phyloP scores from a whole-genome alignment of 2,888 invertebrate species.

The Corythucha ciliata region DNA sequence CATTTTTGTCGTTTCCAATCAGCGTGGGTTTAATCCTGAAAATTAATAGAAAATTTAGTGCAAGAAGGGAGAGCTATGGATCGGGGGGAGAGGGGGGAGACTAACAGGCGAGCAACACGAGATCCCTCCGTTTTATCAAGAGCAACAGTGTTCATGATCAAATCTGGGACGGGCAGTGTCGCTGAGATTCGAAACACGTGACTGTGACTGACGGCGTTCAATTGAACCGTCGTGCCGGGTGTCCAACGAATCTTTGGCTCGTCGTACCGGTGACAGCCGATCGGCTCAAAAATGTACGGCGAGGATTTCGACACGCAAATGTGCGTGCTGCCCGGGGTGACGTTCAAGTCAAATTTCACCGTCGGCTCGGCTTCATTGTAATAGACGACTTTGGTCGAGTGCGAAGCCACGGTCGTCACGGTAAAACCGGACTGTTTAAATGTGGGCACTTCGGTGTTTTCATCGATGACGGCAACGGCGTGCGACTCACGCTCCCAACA shows the following conservation, averaged over 20 bases:
- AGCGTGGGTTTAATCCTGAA: slow-evolving; percentile 11
- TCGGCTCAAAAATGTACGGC: slow-evolving; percentile 58
- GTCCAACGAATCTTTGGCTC: slow-evolving; percentile 46
- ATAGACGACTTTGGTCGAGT: slow-evolving; percentile 49
- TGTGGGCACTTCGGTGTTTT: slow-evolving; percentile 53
- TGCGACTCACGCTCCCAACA: slow-evolving; percentile 74
- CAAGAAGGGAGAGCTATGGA: not conserved
- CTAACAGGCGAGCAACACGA: slow-evolving; percentile 51
- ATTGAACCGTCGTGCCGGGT: slow-evolving; percentile 39
- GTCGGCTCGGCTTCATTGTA: slow-evolving; percentile 24
- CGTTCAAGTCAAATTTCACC: slow-evolving; percentile 28
- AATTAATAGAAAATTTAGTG: not conserved
- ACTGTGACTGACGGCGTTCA: slow-evolving; percentile 50
- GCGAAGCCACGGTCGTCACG: slow-evolving; percentile 61
- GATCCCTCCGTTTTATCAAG: slow-evolving; percentile 1
- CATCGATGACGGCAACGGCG: slow-evolving; percentile 54
- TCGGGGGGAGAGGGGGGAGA: slow-evolving; percentile 39
- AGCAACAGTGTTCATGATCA: slow-evolving; percentile 43
- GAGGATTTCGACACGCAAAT: slow-evolving; percentile 66
- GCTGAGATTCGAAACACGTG: slow-evolving; percentile 45
- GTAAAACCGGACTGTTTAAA: slow-evolving; percentile 74
- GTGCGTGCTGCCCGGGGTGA: slow-evolving; percentile 36
- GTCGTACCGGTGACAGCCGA: slow-evolving; percentile 72
- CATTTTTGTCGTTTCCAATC: not conserved
- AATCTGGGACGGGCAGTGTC: slow-evolving; percentile 45